Base-by-base conservation (phyloP, 2,113 vertebrate genomes). In the Fregetta grallaria region DNA sequence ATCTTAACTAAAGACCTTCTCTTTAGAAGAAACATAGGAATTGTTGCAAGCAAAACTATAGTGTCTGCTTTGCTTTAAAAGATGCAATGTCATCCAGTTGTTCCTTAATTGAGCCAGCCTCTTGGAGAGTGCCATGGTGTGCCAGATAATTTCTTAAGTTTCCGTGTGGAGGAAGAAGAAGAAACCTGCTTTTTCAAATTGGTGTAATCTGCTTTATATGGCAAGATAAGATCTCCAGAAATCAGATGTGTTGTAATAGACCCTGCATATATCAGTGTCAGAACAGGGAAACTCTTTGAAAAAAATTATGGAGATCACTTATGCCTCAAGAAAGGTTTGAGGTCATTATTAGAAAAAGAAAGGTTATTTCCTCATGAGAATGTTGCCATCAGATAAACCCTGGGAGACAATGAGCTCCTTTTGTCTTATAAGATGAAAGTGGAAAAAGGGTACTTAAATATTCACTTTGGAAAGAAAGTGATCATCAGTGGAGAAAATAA, bases 391-490 rank as follows among this genome's bases (percentile, higher is more conserved):
- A 80, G 70, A 62, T 81, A 90, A 94, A 66, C 29, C 61, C 76
- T 50, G 20, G n/a, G 80, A 86, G 72, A 89, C 49, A 38, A 78
- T 27, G 62, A 95, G n/a, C 32, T 95, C 62, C 63, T 94, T 96
- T 88, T 91, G 86, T 89, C 83, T 94, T 86, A 14, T 7, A 74
- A 82, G 62, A 83, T 85, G 56, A 80, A 92, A 93, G 78, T 87
- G 45, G 29, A 22, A 80, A 95, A 95, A 90, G 22, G 34, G 72
- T 80, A 66, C 38, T 83, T 56, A 81, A 90, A 66, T 80, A 90
- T 75, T 94, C 55, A 68, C 68, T 96, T 91, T 47, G 40, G 67
- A 84, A 82, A 91, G 86, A 91, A 92, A 80, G 9, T 72, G 56
- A 77, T 95, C 68, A 88, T 81, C 63, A 58, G 16, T 86, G 73